Conservation (phyloP, 2,797 vertebrate species). For the Mallotus villosus region DNA sequence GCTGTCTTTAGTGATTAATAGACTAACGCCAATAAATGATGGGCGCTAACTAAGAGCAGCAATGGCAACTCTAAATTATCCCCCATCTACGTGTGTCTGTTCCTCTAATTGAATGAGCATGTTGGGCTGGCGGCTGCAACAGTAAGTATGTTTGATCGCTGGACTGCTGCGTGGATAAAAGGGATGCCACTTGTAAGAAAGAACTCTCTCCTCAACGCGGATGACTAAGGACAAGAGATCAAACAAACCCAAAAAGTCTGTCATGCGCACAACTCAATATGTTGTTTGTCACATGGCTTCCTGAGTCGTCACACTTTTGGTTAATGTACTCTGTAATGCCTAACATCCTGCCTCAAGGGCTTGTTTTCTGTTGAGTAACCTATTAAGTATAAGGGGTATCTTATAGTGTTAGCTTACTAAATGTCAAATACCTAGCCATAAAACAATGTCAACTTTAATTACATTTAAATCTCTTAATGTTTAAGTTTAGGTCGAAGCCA, state of each 20-base stretch:
- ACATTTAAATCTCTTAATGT: too few relatives aligned
- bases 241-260: slow-evolving; percentile 21
- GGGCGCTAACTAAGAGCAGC: slow-evolving; percentile 68
- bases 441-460: too few relatives aligned
- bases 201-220: slow-evolving; percentile 14
- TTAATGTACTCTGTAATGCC: not conserved
- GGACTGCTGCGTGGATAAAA: slow-evolving; percentile 24
- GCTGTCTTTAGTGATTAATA: slow-evolving; percentile 74
- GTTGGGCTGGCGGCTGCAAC: slow-evolving; percentile 46
- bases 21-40: slow-evolving; percentile 76
- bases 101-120: slow-evolving; percentile 60
- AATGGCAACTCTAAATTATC: slow-evolving; percentile 72
- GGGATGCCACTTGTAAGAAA: slow-evolving; percentile 39
- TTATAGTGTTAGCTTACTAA: not conserved
- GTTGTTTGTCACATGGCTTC: slow-evolving; percentile 32
- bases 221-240: slow-evolving; percentile 35
- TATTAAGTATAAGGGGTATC: not conserved
- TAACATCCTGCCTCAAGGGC: not conserved
- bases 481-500: not conserved
- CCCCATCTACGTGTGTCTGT: slow-evolving; percentile 35
- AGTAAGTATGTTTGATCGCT: slow-evolving; percentile 41
- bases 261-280: slow-evolving; percentile 15
- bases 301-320: slow-evolving; percentile 25
- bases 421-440: too few relatives aligned
- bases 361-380: not conserved